Evolutionary conservation across 2,888 invertebrate genomes (phyloP), one percentile per base, ranked within the genome.

Genomic region (Drosophila subsilvestris): DNA sequence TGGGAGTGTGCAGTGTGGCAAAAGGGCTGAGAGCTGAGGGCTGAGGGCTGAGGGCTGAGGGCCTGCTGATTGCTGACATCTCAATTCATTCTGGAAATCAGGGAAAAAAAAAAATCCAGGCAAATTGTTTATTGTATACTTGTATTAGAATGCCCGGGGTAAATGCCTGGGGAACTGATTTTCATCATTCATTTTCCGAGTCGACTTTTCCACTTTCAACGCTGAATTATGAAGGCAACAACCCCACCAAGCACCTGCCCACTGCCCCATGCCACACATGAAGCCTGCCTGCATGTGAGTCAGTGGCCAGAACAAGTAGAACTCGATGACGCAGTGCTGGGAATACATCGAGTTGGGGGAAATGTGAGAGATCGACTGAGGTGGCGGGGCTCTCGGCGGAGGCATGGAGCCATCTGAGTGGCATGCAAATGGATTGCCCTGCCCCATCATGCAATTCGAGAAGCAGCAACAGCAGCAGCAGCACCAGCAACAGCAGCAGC

Each of bases 101-200:
- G 69, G 22, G 22, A 22, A 37, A 37, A 37, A 37, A 37, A 27
- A 7, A 3, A 20, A 20, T 20, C n/a, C 56, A 58, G 57, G 71
- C 65, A 58, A 71, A 71, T 71, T 72, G 72, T 59, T 72, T 72
- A 72, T 72, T 63, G 73, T 73, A 49, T 72, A 63, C 54, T 42
- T 66, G 56, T 59, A 59, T 60, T 80, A 81, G 79, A 81, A 67
- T 81, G 76, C 66, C 66, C 54, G 56, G 14, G 67, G 59, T 60
- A 70, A 88, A 68, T 80, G 86, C 63, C 84, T 68, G 32, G 84
- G 80, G 86, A 88, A 59, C 71, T 77, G 76, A 79, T 80, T 86
- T 79, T 70, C 80, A 85, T 86, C 88, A 86, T 85, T 85, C 79
- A 85, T 85, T 85, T 86, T 72, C 63, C 75, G 57, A 70, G 70